Percentiles rank a stretch among this genome's conserved stretches.
Conservation (phyloP, 2,797 vertebrate species). For the Lithobates sylvaticus region DNA sequence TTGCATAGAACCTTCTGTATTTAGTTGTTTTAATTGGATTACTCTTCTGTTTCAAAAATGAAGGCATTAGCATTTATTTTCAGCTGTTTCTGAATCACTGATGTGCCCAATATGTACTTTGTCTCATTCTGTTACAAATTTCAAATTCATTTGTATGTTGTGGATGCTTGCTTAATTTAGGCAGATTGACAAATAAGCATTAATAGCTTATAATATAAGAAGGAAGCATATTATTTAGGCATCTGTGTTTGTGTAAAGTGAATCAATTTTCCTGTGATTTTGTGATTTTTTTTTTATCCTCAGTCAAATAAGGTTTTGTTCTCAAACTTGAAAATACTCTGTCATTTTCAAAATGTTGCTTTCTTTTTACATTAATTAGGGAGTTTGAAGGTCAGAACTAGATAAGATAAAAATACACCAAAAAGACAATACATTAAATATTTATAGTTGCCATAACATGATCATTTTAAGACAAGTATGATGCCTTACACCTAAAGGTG, state of each 20-base stretch:
- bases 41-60: slow-evolving; percentile 48
- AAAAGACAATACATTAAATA: neutral
- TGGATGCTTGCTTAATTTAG: slow-evolving; percentile 49
- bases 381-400: too few species aligned
- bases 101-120: slow-evolving; percentile 51
- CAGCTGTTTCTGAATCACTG: slow-evolving; percentile 38
- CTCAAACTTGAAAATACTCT: slow-evolving; percentile 3
- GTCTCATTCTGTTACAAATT: slow-evolving; percentile 28
- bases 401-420: neutral
- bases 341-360: neutral
- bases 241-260: slow-evolving; percentile 54
- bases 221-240: slow-evolving; percentile 48
- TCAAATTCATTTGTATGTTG: slow-evolving; percentile 53
- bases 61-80: slow-evolving; percentile 52
- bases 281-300: slow-evolving; percentile 35
- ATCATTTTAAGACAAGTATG: too few species aligned
- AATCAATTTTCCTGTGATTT: slow-evolving; percentile 45
- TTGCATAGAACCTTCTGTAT: slow-evolving; percentile 42
- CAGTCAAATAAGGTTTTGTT: slow-evolving; percentile 13
- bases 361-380: neutral
- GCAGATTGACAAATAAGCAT: slow-evolving; percentile 55
- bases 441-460: too few species aligned
- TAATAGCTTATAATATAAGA: slow-evolving; percentile 40
- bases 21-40: slow-evolving; percentile 58
- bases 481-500: too few species aligned